phyloP scores from a whole-genome alignment of 2,113 vertebrate genomes.

The Hippocampus comes region DNA sequence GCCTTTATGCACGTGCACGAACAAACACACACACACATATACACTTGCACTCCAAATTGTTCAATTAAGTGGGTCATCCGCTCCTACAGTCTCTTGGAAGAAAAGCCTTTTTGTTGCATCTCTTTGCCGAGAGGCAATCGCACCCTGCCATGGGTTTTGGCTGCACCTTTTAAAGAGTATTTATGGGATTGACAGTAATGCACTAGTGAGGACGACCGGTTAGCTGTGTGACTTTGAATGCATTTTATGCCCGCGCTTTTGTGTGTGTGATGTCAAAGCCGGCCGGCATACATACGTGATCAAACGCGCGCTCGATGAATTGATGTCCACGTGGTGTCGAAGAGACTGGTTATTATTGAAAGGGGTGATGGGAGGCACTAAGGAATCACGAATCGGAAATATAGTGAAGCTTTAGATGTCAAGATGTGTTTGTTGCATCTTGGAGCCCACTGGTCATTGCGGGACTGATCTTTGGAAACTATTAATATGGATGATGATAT shows the following conservation, averaged over 20 bases:
- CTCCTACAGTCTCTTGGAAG: constrained; percentile 71
- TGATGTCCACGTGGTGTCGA: constrained; percentile 8
- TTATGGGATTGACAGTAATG: constrained; percentile 64
- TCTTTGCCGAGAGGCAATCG: constrained; percentile 61
- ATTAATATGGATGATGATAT: background rate
- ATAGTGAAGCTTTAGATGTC: background rate
- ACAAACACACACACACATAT: constrained; percentile 20
- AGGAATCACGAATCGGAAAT: background rate
- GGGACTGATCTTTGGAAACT: background rate
- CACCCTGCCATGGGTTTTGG: constrained; percentile 59
- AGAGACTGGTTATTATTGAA: constrained; percentile 7
- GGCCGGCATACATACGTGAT: constrained; percentile 11
- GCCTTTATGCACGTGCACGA: constrained; percentile 46
- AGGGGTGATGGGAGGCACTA: constrained; percentile 3
- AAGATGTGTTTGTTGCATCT: background rate
- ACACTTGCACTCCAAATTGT: constrained; percentile 66
- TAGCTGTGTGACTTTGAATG: constrained; percentile 33
- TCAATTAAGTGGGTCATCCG: constrained; percentile 76
- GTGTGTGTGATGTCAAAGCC: constrained; percentile 13
- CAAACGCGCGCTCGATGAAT: constrained; percentile 5
- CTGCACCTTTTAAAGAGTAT: constrained; percentile 64
- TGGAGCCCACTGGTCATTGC: background rate
- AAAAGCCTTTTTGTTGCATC: constrained; percentile 57
- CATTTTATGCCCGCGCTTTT: background rate
- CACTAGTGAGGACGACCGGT: constrained; percentile 40